Conservation (phyloP, 64 coral and sea anemone species). For the Pocillopora damicornis region DNA sequence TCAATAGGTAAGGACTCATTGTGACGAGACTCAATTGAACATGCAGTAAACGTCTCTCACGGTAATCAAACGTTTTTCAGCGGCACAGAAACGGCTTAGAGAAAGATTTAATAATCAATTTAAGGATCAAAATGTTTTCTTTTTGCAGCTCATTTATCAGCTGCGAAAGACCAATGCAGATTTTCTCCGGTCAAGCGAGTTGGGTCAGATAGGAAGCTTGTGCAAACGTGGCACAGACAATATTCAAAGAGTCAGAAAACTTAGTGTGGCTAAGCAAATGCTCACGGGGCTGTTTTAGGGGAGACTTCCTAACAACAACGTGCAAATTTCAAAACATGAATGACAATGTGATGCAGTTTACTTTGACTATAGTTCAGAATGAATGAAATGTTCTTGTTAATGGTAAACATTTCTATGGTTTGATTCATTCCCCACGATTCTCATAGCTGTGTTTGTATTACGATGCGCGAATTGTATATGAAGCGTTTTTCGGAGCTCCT, state of each 20-base stretch:
- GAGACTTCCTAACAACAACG: background rate
- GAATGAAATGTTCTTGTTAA: background rate
- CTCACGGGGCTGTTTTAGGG: conserved; percentile 59
- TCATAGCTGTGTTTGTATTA: background rate
- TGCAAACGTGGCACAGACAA: conserved; percentile 82
- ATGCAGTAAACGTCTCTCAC: too few relatives aligned
- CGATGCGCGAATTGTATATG: background rate
- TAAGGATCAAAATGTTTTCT: background rate
- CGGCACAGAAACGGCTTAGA: too few relatives aligned
- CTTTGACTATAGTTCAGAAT: background rate
- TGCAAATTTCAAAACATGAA: background rate
- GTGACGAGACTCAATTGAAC: too few relatives aligned
- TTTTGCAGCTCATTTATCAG: conserved; percentile 71
- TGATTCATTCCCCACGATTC: background rate
- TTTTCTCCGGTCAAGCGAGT: conserved; percentile 7
- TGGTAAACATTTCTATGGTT: background rate
- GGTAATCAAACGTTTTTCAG: too few relatives aligned
- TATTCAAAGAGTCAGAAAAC: conserved; percentile 71
- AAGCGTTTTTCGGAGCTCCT: background rate
- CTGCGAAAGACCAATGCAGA: conserved; percentile 16
- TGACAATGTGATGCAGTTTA: background rate
- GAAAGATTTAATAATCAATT: background rate
- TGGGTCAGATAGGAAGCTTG: conserved; percentile 68
- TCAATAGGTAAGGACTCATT: too few relatives aligned
- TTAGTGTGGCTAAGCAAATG: conserved; percentile 65